Base-by-base conservation (phyloP, 2,113 vertebrate species). In the Trichomycterus rosablanca region DNA sequence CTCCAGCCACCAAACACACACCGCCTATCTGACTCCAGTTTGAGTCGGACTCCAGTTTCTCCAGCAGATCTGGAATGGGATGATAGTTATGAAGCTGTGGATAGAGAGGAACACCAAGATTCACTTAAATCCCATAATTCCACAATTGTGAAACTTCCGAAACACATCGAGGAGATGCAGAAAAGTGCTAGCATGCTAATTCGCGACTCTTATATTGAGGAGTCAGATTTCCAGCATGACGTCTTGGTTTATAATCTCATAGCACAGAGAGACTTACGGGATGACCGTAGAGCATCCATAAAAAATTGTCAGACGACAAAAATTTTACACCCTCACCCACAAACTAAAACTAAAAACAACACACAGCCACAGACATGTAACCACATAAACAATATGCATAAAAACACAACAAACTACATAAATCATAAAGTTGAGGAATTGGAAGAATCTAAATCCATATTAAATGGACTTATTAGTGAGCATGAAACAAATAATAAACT, bases 1-100 rank as follows among this genome's bases (percentile, higher is more conserved):
- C 48, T 18, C 26, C 71, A 43, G 20, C 72, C 80, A 7, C 75
- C 67, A 0, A 66, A 66, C 1, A 58, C 0, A 63, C 76, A 58
- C 59, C 66, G 45, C 30, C 77, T 49, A 6, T 67, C 76, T 26
- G 85, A 67, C 1, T 57, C 49, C 1, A 9, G 65, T 70, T 56
- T 71, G 63, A 28, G n/a, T 26, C 23, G 5, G 40, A 58, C 28
- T 0, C 42, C 18, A 14, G 37, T 40, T n/a, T 86, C 79, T 56
- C 91, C 89, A 7, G 10, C 83, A 2, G 92, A 94, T 23, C 82
- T 97, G 66, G 96, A 98, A 72, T 98, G 96, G 96, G 96, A 98
- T 2, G 91, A 97, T 60, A 90, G 90, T 46, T 97, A 92, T 0
- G 90, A 88, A 34, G 89, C 89, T 0, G 88, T 42, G 79, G 78